Evolutionary conservation across 2,888 invertebrate species (phyloP).

Genomic region (Drosophila ezoana): DNA sequence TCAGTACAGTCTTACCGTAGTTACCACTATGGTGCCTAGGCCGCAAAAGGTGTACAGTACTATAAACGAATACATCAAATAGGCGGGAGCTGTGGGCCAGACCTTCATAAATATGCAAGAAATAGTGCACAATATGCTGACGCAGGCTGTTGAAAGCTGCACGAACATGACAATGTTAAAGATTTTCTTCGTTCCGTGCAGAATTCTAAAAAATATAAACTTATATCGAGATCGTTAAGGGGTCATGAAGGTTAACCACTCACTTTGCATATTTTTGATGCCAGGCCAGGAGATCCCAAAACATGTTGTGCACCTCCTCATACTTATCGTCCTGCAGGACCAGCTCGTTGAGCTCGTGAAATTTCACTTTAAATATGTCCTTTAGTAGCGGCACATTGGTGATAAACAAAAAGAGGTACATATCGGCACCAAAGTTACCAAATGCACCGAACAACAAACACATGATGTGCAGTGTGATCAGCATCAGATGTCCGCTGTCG

Average conservation of each 20-base stretch:
- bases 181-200: slow-evolving; percentile 45
- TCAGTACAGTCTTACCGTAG: slow-evolving; percentile 47
- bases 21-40: slow-evolving; percentile 70
- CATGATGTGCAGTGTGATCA: slow-evolving; percentile 38
- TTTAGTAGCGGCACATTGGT: slow-evolving; percentile 67
- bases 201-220: slow-evolving; percentile 29
- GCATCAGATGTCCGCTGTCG: slow-evolving; percentile 46
- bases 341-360: slow-evolving; percentile 60
- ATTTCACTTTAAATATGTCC: slow-evolving; percentile 65
- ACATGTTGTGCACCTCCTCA: slow-evolving; percentile 11
- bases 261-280: slow-evolving; percentile 74
- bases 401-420: slow-evolving; percentile 69
- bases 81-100: slow-evolving; percentile 72
- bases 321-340: slow-evolving; percentile 4
- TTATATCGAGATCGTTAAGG: neutral
- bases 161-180: slow-evolving; percentile 64
- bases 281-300: slow-evolving; percentile 63
- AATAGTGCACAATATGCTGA: slow-evolving; percentile 60
- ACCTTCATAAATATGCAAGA: slow-evolving; percentile 60
- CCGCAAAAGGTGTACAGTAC: slow-evolving; percentile 71
- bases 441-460: slow-evolving; percentile 57
- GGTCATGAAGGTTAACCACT: neutral
- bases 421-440: slow-evolving; percentile 73
- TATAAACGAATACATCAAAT: slow-evolving; percentile 45
- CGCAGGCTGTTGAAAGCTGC: slow-evolving; percentile 49